Evolutionary conservation across 2,888 invertebrate species (phyloP), one percentile per base, ranked within the genome.

Genomic region (Drosophila paranaensis): DNA sequence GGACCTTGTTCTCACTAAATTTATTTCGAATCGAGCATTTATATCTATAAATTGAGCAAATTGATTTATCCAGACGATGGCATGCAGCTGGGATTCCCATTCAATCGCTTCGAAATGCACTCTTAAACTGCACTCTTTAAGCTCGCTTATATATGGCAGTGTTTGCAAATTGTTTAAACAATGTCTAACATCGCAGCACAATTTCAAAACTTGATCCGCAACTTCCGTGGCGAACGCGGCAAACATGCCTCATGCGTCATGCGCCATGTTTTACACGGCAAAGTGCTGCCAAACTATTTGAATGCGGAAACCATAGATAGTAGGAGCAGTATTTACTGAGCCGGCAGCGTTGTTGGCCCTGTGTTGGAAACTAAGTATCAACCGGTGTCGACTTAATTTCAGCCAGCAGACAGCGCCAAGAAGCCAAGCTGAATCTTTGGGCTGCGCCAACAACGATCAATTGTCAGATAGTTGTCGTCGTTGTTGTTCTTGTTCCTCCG

Each of bases 391-490:
- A 82, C 81, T 86, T 90, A 78, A 88, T 88, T 88, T 85, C 60
- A 72, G 57, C 60, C 58, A 37, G 43, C 60, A 70, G 66, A 60
- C 65, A 54, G 57, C 67, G 16, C 60, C 64, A 55, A 64, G 74
- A 67, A 73, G 79, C 79, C 78, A 78, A 66, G 57, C 63, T 35
- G 58, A 62, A 62, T 62, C 55, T 51, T 60, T 58, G 48, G 56
- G 37, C 43, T 30, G 45, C 85, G 83, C 86, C 86, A 86, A 83
- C 83, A 78, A 71, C 90, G 87, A 87, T 88, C 87, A 88, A 88
- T 88, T 86, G 87, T 90, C 83, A 74, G 82, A 85, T 79, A 61
- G 75, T 79, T 77, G 79, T 67, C 67, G 63, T 72, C 42, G 68
- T 78, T 65, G 64, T 35, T 61, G 65, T 60, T 74, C 53, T 60